Base-by-base conservation (phyloP, 1,140 invertebrate genomes). In the Tetragnatha versicolor region DNA sequence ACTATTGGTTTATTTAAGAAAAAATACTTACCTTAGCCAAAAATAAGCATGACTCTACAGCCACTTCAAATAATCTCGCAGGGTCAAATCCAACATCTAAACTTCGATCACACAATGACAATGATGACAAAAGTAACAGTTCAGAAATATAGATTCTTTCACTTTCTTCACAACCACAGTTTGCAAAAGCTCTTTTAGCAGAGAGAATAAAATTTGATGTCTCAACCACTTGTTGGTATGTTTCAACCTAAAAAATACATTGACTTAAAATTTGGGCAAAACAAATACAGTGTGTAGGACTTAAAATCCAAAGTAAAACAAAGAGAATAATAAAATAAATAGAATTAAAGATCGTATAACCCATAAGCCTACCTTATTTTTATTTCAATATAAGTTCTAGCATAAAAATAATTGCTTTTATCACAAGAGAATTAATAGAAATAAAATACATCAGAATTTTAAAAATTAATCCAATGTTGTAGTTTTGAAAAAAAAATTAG, bases 51-150 rank as follows among this genome's bases (percentile, higher is more conserved):
- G 39, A n/a, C 25, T 39, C n/a, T n/a, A 35, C 27, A 35, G 68
- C 68, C 9, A 70, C n/a, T 2, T 60, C 17, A 14, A 73, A 29
- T 45, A 73, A 60, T 31, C 69, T 60, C 4, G 25, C 37, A 10
- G 58, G 51, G 27, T 77, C 53, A 55, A 55, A 25, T 37, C 73
- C 73, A 45, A 39, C 47, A 17, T 33, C 3, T 27, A 77, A 4
- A 20, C 53, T 35, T 55, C 49, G 65, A 37, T 77, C 73, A 53
- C 29, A 35, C 3, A 77, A 20, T 39, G 73, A 66, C 31, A 77
- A 65, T 39, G 73, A 14, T 29, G 49, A 33, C 2, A 77, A 14
- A 12, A 77, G 33, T 31, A 77, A 60, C 35, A 53, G 37, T 49
- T 77, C 60, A 39, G 42, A 51, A 39, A 77, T 45, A 65, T 51